phyloP scores from a whole-genome alignment of 2,113 vertebrate species.

The Gobio gobio region DNA sequence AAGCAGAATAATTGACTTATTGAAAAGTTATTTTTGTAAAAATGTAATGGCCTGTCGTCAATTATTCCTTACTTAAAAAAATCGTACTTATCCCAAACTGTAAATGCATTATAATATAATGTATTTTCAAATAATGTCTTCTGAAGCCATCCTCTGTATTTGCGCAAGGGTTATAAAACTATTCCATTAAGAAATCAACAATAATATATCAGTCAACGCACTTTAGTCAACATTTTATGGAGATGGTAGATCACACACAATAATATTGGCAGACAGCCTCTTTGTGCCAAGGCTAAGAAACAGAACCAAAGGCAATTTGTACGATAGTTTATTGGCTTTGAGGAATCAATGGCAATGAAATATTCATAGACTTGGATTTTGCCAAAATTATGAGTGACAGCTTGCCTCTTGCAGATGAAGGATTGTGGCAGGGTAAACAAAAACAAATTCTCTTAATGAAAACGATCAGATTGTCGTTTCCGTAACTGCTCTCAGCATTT shows the following conservation, averaged over 20 bases:
- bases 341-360: slow-evolving; percentile 90
- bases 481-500: slow-evolving; percentile 49
- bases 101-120: too few species aligned
- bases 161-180: neutral
- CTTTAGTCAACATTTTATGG: neutral
- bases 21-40: too few species aligned
- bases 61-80: too few species aligned
- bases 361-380: slow-evolving; percentile 93
- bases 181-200: neutral
- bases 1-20: too few species aligned
- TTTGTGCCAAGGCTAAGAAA: slow-evolving; percentile 49
- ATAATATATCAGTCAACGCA: slow-evolving; percentile 2
- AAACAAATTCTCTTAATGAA: slow-evolving; percentile 89
- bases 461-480: slow-evolving; percentile 79
- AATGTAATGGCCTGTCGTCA: too few species aligned
- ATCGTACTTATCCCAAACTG: too few species aligned
- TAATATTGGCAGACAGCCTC: neutral
- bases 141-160: neutral
- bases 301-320: slow-evolving; percentile 83
- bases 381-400: slow-evolving; percentile 90
- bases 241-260: neutral
- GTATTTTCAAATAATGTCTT: too few species aligned
- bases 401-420: slow-evolving; percentile 85
- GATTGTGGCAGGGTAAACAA: slow-evolving; percentile 89
- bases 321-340: slow-evolving; percentile 90